Evolutionary conservation across 2,797 vertebrate species (phyloP).

Genomic region (Cyprinodon diabolis): DNA sequence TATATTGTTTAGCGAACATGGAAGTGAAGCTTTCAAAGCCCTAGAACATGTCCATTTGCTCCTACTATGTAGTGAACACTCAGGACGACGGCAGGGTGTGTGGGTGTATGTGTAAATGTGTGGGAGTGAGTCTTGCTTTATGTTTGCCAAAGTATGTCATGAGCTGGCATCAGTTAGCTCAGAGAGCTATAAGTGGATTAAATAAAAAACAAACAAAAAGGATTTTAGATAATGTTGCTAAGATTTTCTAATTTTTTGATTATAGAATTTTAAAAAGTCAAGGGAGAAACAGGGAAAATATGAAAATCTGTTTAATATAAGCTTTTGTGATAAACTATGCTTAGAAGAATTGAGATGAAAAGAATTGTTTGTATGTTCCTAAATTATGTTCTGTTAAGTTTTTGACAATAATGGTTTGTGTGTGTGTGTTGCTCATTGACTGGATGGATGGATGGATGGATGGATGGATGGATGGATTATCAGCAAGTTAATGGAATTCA

Average conservation of each 20-base stretch:
- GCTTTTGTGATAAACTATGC: neutral
- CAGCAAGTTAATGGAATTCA: neutral
- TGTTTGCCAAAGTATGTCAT: slow-evolving; percentile 2
- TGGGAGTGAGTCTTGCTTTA: slow-evolving; percentile 17
- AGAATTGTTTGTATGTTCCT: neutral
- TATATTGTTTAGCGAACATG: slow-evolving; percentile 52
- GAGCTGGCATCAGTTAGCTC: slow-evolving; percentile 18
- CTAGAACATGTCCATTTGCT: slow-evolving; percentile 25
- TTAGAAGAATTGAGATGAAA: neutral
- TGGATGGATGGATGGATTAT: neutral
- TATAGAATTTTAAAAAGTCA: slow-evolving; percentile 5
- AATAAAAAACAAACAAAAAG: slow-evolving; percentile 2
- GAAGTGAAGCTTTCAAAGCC: slow-evolving; percentile 46
- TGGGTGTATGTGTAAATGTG: slow-evolving; percentile 32
- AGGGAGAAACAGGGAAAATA: neutral
- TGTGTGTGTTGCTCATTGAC: too few relatives aligned
- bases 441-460: too few relatives aligned
- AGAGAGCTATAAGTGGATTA: slow-evolving; percentile 20
- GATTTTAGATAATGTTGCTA: neutral
- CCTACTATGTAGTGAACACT: slow-evolving; percentile 25
- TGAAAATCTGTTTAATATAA: neutral
- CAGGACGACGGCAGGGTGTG: slow-evolving; percentile 20
- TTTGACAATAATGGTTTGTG: neutral
- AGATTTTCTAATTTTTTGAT: neutral
- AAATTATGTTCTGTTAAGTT: neutral